Evolutionary conservation across 2,797 vertebrate genomes (phyloP).

Genomic region (Coranthus polyacanthus): DNA sequence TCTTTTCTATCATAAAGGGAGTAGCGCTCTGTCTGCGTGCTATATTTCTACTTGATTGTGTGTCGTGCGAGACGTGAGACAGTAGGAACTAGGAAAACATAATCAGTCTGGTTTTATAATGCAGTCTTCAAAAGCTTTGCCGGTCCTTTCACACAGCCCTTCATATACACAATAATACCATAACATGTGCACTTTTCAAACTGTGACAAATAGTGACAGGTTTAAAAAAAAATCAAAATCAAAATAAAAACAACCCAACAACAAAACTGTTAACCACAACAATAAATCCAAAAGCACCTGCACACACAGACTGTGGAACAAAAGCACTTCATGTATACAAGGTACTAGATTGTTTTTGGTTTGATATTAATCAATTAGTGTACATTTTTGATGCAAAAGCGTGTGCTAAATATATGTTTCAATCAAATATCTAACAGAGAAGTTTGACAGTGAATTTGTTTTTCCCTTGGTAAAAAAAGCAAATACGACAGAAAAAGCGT

Average conservation of each 20-base stretch:
- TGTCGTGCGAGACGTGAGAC: conserved; percentile 58
- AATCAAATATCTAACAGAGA: conserved; percentile 78
- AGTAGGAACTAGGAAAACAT: conserved; percentile 55
- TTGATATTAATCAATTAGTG: conserved; percentile 85
- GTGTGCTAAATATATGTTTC: conserved; percentile 79
- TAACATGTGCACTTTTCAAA: conserved; percentile 80
- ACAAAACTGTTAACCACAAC: conserved; percentile 76
- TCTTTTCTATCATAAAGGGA: background rate
- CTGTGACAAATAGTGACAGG: conserved; percentile 75
- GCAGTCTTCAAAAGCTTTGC: conserved; percentile 69
- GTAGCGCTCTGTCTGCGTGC: conserved; percentile 22
- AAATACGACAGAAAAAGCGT: conserved; percentile 80
- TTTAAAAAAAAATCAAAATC: conserved; percentile 47
- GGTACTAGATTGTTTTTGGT: conserved; percentile 87
- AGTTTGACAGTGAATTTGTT: conserved; percentile 66
- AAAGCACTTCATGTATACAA: conserved; percentile 86
- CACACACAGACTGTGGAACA: conserved; percentile 81
- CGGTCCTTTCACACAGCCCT: conserved; percentile 78
- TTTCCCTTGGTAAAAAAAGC: conserved; percentile 68
- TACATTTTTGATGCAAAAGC: conserved; percentile 85
- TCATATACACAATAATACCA: conserved; percentile 80
- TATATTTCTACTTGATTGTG: conserved; percentile 65
- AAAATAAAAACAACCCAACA: conserved; percentile 74
- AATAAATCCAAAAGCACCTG: conserved; percentile 82
- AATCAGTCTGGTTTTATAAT: conserved; percentile 64